Evolutionary conservation across 1,140 invertebrate genomes (phyloP).

Genomic region (Ostrea denselamellosa): DNA sequence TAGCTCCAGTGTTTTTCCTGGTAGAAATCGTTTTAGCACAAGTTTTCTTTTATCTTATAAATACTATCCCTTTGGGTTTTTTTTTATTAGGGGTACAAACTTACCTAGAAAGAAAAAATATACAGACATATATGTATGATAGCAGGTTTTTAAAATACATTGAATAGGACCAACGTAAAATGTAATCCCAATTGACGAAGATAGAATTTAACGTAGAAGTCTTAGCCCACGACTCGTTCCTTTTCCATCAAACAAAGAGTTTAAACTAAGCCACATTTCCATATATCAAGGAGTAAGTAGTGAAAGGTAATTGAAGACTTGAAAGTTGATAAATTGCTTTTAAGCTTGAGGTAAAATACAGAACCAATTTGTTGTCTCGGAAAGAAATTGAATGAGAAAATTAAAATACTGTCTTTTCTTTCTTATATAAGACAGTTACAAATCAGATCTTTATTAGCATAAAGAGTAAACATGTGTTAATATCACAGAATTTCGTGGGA

Average conservation of each 20-base stretch:
- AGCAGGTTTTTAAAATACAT: not conserved
- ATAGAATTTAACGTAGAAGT: not conserved
- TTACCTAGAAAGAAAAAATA: not conserved
- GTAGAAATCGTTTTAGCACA: not conserved
- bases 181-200: not conserved
- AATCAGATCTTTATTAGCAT: constrained; percentile 11
- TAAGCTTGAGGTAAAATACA: constrained; percentile 2
- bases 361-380: constrained; percentile 14
- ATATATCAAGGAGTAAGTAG: constrained; percentile 19
- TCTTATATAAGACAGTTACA: not conserved
- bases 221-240: not conserved
- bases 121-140: not conserved
- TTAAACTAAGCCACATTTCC: constrained; percentile 16
- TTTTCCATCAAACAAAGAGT: not conserved
- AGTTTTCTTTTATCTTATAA: not conserved
- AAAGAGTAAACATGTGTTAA: constrained; percentile 4
- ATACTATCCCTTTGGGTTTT: not conserved
- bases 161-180: not conserved
- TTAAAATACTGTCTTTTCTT: constrained; percentile 17
- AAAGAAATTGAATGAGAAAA: constrained; percentile 18
- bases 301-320: constrained; percentile 34
- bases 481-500: not conserved
- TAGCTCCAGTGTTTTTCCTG: not conserved
- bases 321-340: not conserved
- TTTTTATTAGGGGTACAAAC: too few species aligned